Evolutionary conservation across 2,797 vertebrate genomes (phyloP).

Genomic region (Poeciliopsis presidionis): DNA sequence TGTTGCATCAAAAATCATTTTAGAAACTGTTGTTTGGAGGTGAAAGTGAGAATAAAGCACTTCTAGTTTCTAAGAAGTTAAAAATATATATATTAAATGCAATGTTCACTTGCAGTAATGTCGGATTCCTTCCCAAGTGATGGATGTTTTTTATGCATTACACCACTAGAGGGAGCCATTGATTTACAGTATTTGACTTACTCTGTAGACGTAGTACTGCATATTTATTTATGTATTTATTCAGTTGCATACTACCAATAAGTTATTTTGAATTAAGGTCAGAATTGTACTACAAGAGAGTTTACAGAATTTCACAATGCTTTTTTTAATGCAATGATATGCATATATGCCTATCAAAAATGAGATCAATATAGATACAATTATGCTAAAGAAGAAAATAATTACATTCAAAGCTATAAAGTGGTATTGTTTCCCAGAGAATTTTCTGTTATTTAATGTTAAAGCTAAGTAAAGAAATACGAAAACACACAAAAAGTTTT

Average conservation of each 20-base stretch:
- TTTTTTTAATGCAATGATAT: neutral
- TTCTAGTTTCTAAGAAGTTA: neutral
- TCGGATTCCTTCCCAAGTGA: neutral
- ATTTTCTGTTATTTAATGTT: neutral
- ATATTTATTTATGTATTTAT: neutral
- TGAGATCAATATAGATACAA: neutral
- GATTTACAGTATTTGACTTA: conserved; percentile 1
- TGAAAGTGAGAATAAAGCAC: neutral
- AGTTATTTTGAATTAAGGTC: neutral
- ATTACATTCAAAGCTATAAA: neutral
- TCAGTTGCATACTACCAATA: neutral
- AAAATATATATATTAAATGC: neutral
- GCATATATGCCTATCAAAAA: neutral
- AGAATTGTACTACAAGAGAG: too few species aligned
- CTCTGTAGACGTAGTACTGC: neutral
- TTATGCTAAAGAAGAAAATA: neutral
- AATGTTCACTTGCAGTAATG: neutral
- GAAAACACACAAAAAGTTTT: neutral
- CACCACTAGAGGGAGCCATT: conserved; percentile 58
- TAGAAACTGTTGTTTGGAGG: neutral
- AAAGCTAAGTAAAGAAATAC: neutral
- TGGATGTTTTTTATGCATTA: neutral
- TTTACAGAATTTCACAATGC: neutral
- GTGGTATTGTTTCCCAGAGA: neutral
- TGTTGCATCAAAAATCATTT: neutral